Evolutionary conservation across 2,888 invertebrate genomes (phyloP), one percentile per base, ranked within the genome.

Genomic region (Lasiommata megera): DNA sequence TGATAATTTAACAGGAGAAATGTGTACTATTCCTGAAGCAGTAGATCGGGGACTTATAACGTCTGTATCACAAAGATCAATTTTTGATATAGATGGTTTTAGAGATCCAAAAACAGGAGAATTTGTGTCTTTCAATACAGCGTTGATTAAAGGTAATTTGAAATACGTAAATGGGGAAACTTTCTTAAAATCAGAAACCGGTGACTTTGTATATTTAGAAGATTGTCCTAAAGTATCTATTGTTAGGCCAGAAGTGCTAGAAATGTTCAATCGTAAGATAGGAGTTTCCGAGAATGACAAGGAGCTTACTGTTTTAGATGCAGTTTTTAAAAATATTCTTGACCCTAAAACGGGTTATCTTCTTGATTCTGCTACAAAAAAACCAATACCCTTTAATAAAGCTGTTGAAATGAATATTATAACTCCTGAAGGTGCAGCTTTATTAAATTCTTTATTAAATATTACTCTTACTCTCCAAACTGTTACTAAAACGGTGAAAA

Each of bases 51-150:
- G 98, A 64, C 93, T 97, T 44, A 95, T 99, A 58, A 95, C 95
- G 23, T 97, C 97, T 0, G 95, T 98, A 16, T 93, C 95, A 5
- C 95, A 96, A 77, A 95, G 95, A 80, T 96, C 96, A 1, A 95
- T 98, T 68, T 98, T 98, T 77, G 96, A 97, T 79, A 96, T 98
- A 61, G 97, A 97, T 69, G 98, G 96, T 55, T 96, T 98, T 76
- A 95, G 95, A 76, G 96, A 97, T 81, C 94, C 95, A 0, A 93
- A 94, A 71, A 95, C 95, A 50, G 94, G 94, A 36, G 96, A 96
- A 75, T 96, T 95, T 75, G 92, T 97, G 69, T 96, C 96, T 66
- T 95, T 97, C 72, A 97, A 97, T 81, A 92, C 93, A 60, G 97
- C 97, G 37, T 87, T 95, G 62, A 93, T 94, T 58, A 95, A 95